Percentiles rank a stretch among this genome's conserved stretches.
Conservation (phyloP, 2,888 invertebrate species). For the Laothoe populi region DNA sequence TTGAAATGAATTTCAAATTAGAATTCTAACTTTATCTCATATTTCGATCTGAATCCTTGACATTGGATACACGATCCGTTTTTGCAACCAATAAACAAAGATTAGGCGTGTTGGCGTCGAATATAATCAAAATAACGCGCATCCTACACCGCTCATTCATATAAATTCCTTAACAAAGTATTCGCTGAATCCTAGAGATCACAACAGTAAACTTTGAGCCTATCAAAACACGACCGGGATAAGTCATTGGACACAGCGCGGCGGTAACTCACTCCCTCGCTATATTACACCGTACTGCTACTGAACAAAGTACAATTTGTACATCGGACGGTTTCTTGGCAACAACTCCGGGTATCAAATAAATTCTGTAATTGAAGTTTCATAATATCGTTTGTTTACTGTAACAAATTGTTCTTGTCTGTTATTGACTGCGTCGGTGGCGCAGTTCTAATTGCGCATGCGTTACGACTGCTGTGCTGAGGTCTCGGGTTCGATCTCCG, state of each 20-base stretch:
- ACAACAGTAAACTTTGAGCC: constrained; percentile 67
- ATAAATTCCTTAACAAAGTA: constrained; percentile 61
- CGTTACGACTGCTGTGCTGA: no score
- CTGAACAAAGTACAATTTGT: constrained; percentile 47
- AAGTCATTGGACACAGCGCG: constrained; percentile 58
- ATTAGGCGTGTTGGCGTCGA: constrained; percentile 50
- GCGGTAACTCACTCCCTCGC: constrained; percentile 38
- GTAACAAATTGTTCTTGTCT: constrained; percentile 61
- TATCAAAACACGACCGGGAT: constrained; percentile 73
- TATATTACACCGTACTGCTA: constrained; percentile 53
- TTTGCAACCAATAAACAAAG: constrained; percentile 46
- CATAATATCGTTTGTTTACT: constrained; percentile 64
- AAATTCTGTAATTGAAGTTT: constrained; percentile 63
- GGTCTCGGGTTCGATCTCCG: no score
- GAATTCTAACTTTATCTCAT: neutral
- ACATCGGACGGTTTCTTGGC: constrained; percentile 50
- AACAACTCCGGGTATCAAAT: constrained; percentile 51
- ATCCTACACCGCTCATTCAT: constrained; percentile 59
- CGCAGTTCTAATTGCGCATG: no score
- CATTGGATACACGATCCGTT: constrained; percentile 13
- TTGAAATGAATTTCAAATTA: neutral
- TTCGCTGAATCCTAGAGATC: constrained; percentile 62
- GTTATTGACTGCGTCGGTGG: no score
- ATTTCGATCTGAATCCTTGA: neutral
- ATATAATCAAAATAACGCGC: constrained; percentile 49